phyloP scores from a whole-genome alignment of 2,797 vertebrate genomes.

The Sphaeramia orbicularis region DNA sequence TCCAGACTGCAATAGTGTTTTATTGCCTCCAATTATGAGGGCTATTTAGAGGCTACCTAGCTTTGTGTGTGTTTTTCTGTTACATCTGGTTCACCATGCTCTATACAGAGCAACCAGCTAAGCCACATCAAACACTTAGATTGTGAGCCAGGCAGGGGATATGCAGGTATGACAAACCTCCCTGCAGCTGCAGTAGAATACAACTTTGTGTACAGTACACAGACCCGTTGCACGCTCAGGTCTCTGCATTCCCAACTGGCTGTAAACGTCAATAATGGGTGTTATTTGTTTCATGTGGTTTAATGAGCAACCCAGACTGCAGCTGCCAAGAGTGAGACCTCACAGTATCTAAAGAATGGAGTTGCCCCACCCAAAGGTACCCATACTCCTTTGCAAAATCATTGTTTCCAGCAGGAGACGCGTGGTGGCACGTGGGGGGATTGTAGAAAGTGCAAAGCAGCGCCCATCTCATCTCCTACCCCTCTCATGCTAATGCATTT shows the following conservation, averaged over 20 bases:
- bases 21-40: slow-evolving; percentile 86
- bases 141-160: slow-evolving; percentile 59
- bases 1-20: slow-evolving; percentile 83
- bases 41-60: slow-evolving; percentile 81
- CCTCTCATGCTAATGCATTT: slow-evolving; percentile 65
- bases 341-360: slow-evolving; percentile 67
- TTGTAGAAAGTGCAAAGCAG: slow-evolving; percentile 48
- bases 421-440: slow-evolving; percentile 61
- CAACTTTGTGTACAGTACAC: slow-evolving; percentile 16
- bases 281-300: slow-evolving; percentile 87
- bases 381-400: slow-evolving; percentile 49
- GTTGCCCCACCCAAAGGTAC: slow-evolving; percentile 72
- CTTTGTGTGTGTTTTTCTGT: slow-evolving; percentile 75
- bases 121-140: slow-evolving; percentile 81
- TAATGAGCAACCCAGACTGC: slow-evolving; percentile 76
- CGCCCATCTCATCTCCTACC: slow-evolving; percentile 37
- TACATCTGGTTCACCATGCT: slow-evolving; percentile 78
- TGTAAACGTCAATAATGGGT: slow-evolving; percentile 70
- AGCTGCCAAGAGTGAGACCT: slow-evolving; percentile 78
- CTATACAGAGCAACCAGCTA: slow-evolving; percentile 66
- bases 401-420: slow-evolving; percentile 72
- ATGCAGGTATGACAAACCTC: slow-evolving; percentile 56
- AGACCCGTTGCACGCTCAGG: slow-evolving; percentile 9
- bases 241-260: slow-evolving; percentile 50
- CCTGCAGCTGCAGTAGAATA: slow-evolving; percentile 34